phyloP scores from a whole-genome alignment of 2,113 vertebrate species.

The Scytalopus superciliaris region DNA sequence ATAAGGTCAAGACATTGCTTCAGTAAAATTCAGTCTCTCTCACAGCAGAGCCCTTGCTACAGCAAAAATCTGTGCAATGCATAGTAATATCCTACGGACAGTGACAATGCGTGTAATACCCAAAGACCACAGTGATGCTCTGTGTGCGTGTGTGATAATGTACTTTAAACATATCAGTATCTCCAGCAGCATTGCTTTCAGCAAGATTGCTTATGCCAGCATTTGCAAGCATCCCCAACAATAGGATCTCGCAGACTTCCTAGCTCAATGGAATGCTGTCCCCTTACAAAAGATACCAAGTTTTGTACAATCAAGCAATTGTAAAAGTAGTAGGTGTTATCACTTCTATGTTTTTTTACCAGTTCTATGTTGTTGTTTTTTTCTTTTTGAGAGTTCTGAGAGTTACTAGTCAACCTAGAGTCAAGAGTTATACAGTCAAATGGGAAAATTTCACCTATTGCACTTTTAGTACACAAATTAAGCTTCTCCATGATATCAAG shows the following conservation, averaged over 20 bases:
- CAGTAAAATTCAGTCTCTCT: background rate
- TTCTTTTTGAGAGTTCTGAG: background rate
- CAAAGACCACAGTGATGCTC: background rate
- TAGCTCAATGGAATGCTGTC: background rate
- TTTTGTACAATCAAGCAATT: background rate
- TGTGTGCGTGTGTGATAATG: rapidly evolving
- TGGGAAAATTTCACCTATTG: background rate
- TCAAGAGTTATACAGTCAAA: background rate
- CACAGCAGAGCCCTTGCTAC: background rate
- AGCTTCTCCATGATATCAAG: background rate
- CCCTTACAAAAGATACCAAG: rapidly evolving
- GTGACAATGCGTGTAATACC: background rate
- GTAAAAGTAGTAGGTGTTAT: background rate
- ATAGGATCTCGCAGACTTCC: background rate
- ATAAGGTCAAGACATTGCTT: background rate
- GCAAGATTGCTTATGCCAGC: background rate
- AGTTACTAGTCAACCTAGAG: background rate
- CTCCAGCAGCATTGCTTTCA: background rate
- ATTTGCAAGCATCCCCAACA: background rate
- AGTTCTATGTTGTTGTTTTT: background rate
- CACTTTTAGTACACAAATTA: background rate
- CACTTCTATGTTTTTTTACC: background rate
- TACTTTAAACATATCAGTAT: no score
- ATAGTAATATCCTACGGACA: background rate
- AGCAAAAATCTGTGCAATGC: background rate